phyloP scores from a whole-genome alignment of 2,113 vertebrate species.

The Spermophilus dauricus region DNA sequence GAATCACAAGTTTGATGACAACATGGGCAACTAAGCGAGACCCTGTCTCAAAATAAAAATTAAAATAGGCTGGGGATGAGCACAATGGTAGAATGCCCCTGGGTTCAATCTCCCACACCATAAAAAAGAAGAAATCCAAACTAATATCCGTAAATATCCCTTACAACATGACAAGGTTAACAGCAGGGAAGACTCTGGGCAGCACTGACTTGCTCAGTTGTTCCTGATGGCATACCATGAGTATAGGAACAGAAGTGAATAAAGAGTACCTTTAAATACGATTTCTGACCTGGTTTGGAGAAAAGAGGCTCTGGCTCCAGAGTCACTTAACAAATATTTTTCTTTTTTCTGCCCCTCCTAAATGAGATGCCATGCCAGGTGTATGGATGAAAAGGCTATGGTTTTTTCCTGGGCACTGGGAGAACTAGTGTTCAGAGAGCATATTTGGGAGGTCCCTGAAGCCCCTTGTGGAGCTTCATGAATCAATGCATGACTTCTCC shows the following conservation, averaged over 20 bases:
- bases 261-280: background rate
- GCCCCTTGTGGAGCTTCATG: background rate
- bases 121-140: constrained; percentile 17
- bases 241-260: background rate
- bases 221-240: background rate
- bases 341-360: constrained; percentile 53
- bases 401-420: background rate
- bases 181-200: background rate
- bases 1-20: too few species aligned
- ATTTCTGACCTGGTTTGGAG: background rate
- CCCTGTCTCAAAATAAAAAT: background rate
- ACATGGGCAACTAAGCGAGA: background rate
- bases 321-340: constrained; percentile 58
- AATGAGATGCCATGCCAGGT: background rate
- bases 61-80: background rate
- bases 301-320: constrained; percentile 29
- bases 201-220: background rate
- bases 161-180: background rate
- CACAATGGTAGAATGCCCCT: background rate
- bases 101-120: background rate
- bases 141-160: background rate
- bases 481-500: background rate
- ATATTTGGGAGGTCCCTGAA: background rate
- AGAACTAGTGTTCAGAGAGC: background rate
- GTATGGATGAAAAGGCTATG: background rate